phyloP scores from a whole-genome alignment of 2,797 vertebrate genomes.

The Limosa lapponica region DNA sequence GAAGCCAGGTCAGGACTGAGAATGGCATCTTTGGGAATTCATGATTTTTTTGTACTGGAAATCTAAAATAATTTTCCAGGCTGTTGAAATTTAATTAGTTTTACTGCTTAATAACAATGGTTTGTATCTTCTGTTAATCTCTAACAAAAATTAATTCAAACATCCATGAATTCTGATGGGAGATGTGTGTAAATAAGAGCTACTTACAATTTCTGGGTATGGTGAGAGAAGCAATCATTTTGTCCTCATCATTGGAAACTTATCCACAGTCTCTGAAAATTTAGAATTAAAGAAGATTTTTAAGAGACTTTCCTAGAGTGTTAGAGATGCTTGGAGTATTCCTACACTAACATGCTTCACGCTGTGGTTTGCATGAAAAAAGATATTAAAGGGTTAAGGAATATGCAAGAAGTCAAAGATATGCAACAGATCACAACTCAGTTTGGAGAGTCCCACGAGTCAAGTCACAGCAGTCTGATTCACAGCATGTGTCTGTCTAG shows the following conservation, averaged over 20 bases:
- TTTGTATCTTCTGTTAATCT: background rate
- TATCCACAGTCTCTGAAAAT: background rate
- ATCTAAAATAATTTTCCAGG: slow-evolving; percentile 14
- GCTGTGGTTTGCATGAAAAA: background rate
- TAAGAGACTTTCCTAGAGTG: background rate
- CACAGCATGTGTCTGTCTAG: background rate
- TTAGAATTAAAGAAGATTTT: background rate
- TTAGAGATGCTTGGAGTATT: background rate
- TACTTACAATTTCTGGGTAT: background rate
- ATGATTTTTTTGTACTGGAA: background rate
- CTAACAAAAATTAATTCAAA: background rate
- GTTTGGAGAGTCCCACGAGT: background rate
- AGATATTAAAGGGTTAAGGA: background rate
- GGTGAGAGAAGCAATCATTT: background rate
- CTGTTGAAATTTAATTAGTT: slow-evolving; percentile 27
- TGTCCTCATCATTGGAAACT: background rate
- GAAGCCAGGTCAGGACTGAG: background rate
- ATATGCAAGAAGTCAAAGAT: background rate
- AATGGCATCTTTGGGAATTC: background rate
- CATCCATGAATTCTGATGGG: background rate
- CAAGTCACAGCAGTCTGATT: background rate
- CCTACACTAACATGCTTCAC: background rate
- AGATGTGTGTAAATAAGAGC: background rate
- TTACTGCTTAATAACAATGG: background rate
- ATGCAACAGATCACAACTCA: background rate